phyloP scores from a whole-genome alignment of 2,888 invertebrate species.

The Dicranocentrus wangi region DNA sequence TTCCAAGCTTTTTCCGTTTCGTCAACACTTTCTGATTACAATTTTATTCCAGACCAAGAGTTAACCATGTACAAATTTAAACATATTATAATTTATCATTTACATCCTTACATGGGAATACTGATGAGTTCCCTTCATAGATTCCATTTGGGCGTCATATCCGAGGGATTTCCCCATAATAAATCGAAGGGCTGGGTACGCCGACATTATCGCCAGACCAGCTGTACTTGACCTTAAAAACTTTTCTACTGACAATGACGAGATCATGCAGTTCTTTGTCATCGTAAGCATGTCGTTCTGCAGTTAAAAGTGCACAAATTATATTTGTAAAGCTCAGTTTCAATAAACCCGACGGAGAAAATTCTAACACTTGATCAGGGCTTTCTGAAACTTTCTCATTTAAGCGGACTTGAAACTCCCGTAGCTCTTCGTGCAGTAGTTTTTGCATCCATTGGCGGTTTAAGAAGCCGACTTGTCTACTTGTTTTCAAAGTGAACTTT shows the following conservation, averaged over 20 bases:
- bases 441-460: slow-evolving; percentile 2
- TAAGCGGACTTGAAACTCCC: not conserved
- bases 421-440: not conserved
- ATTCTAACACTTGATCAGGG: not conserved
- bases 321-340: slow-evolving; percentile 20
- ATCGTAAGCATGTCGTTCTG: slow-evolving; percentile 11
- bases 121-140: not conserved
- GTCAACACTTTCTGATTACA: not conserved
- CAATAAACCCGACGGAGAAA: not conserved
- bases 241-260: not conserved
- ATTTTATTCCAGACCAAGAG: not conserved
- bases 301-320: not conserved
- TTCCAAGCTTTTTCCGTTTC: not conserved
- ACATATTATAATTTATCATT: too few relatives aligned
- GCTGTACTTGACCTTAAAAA: slow-evolving; percentile 11
- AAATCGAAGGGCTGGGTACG: slow-evolving; percentile 17
- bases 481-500: not conserved
- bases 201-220: not conserved
- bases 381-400: not conserved
- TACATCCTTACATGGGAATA: not conserved
- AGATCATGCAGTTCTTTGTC: not conserved
- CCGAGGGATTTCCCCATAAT: slow-evolving; percentile 8
- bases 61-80: not conserved
- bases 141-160: slow-evolving; percentile 2
- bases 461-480: not conserved